Evolutionary conservation across 53 echinoderm and acorn worm species (phyloP), one percentile per base, ranked within the genome.

Genomic region (Antedon mediterranea): DNA sequence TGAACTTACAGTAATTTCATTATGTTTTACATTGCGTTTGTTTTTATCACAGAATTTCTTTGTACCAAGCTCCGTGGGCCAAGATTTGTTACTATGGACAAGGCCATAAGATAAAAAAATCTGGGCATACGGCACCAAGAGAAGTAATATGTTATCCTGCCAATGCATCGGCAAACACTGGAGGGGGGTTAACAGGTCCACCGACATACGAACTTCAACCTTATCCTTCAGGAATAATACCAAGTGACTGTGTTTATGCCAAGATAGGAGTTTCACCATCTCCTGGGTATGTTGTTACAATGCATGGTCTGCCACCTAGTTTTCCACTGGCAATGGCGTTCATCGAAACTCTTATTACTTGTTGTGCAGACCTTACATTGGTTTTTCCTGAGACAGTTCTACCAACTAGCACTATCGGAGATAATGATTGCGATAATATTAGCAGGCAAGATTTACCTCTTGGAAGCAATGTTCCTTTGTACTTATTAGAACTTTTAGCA

Each of bases 41-140:
- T 33, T 73, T 33, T 81, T 14, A 43, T 76, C 28, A 18, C 77
- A 91, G 91, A 32, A 76, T 84, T 4, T 91, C 91, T 29, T 77
- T 91, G 0, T 91, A 91, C 84, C 88, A 91, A 84, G 88, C 91
- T 30, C 91, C 91, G 30, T 91, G 91, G 91, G 91, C 91, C 29
- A 86, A 85, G 71, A 76, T 91, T 72, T 89, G 76, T 79, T 84
- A 88, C 76, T 91, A 91, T 74, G 86, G 88, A 29, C 85, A 88
- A 30, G 91, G 91, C 4, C 91, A 91, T n/a, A 77, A 86, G 32
- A 86, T 88, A 32, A 91, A 86, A 83, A 91, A 88, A 73, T 81
- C 91, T 9, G 91, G 91, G 20, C 83, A 89, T 41, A 86, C 86
- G 28, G 85, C 88, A 27, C 79, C 83, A 34, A 77, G 84, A 73